phyloP scores from a whole-genome alignment of 1,140 invertebrate species.

The Chelonus insularis region DNA sequence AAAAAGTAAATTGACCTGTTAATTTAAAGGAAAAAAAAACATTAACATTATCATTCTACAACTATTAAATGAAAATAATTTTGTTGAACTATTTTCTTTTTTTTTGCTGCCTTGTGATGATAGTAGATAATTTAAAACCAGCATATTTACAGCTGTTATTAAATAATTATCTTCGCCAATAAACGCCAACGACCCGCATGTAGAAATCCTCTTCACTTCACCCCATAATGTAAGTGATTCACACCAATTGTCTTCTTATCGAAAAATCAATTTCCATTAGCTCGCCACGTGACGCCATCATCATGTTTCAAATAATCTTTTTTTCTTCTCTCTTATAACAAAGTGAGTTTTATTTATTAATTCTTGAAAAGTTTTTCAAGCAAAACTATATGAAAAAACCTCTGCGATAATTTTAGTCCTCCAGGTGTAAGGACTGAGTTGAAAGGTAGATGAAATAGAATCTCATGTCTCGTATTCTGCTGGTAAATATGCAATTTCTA shows the following conservation, averaged over 20 bases:
- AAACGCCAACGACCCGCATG: slow-evolving; percentile 29
- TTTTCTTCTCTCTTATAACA: too few relatives aligned
- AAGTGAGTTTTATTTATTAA: background rate
- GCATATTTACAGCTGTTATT: slow-evolving; percentile 31
- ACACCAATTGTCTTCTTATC: slow-evolving; percentile 42
- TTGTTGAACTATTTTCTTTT: too few relatives aligned
- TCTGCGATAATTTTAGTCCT: background rate
- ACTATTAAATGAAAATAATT: too few relatives aligned
- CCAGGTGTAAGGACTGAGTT: background rate
- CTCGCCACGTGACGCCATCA: slow-evolving; percentile 34
- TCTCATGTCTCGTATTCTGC: background rate
- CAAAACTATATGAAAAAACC: background rate
- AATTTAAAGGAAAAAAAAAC: too few relatives aligned
- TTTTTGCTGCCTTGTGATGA: background rate
- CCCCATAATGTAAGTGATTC: slow-evolving; percentile 35
- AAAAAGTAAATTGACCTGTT: too few relatives aligned
- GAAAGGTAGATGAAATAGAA: background rate
- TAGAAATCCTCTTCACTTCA: background rate
- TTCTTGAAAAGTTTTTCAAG: background rate
- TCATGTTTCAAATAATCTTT: slow-evolving; percentile 23
- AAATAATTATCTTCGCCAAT: slow-evolving; percentile 36
- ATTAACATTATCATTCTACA: too few relatives aligned
- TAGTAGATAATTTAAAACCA: slow-evolving; percentile 8
- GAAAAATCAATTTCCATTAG: slow-evolving; percentile 46
- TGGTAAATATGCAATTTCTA: slow-evolving; percentile 11